Evolutionary conservation across 2,797 vertebrate species (phyloP).

Genomic region (Pantherophis alleghaniensis): DNA sequence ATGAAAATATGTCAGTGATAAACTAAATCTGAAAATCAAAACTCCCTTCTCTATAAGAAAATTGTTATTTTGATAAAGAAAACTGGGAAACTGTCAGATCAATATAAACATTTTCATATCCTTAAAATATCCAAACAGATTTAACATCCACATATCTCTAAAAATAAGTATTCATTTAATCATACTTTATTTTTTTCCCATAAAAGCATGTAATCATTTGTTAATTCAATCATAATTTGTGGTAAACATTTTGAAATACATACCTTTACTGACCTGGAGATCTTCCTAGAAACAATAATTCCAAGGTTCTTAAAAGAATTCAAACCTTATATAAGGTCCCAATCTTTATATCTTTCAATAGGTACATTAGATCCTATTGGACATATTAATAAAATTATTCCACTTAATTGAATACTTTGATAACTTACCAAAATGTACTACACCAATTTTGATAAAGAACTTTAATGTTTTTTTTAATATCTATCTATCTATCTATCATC

Average conservation of each 20-base stretch:
- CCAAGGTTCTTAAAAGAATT: not conserved
- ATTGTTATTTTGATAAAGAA: not conserved
- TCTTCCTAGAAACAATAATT: not conserved
- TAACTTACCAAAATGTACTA: not conserved
- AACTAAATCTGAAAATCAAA: not conserved
- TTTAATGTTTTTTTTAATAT: not conserved
- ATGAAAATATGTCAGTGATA: not conserved
- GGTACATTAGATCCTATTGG: not conserved
- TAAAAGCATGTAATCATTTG: not conserved
- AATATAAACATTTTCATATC: not conserved
- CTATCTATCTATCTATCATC: no score
- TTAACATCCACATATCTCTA: not conserved
- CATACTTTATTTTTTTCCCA: not conserved
- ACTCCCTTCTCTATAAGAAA: not conserved
- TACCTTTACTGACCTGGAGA: not conserved
- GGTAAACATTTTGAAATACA: not conserved
- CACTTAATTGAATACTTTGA: not conserved
- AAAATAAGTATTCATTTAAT: not conserved
- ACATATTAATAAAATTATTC: not conserved
- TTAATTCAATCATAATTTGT: not conserved
- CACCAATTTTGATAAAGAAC: not conserved
- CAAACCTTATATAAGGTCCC: not conserved
- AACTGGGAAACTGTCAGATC: not conserved
- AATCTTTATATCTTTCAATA: not conserved
- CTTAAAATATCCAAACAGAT: not conserved